Base-by-base conservation (phyloP, 2,797 vertebrate genomes). In the Agapornis canus region DNA sequence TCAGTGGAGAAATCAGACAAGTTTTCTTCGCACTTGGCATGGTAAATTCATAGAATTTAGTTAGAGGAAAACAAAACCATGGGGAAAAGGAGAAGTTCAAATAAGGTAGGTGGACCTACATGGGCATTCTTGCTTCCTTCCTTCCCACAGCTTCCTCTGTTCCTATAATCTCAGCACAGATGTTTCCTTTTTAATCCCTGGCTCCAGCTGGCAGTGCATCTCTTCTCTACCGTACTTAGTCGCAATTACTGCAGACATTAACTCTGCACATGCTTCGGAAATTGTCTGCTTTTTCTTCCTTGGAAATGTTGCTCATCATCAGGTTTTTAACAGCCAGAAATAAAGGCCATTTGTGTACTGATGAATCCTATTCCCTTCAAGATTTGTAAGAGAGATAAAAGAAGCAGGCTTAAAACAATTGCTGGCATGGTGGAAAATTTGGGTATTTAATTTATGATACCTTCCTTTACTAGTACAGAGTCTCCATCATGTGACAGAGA, bases 171-270 rank as follows among this genome's bases (percentile, higher is more conserved):
- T 92, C 86, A 60, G 94, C 94, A 95, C 98, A 98, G 97, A 97
- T 98, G 98, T 97, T 98, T 98, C 97, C 97, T 97, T 96, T 97
- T 96, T 95, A 97, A 94, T 96, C 94, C 54, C 89, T 96, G 91
- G 82, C 95, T 97, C 94, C 97, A 97, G 97, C 94, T 97, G 97
- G 96, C 66, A 71, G 78, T 26, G 82, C 77, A 84, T 92, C 91
- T 96, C 78, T 96, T 92, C 85, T 95, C 84, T 92, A 92, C 96
- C 66, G 87, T 92, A 96, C 93, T 96, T 92, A 96, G 95, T 90
- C 79, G 94, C 92, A 96, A 89, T 94, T 85, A 95, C 92, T 81
- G 94, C 81, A 91, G 96, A 66, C 94, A 89, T 95, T 95, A 94
- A 91, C 92, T 95, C 95, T 89, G 96, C 92, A 89, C 92, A 89